Evolutionary conservation across 37 sponge, comb jelly and placozoan species (phyloP), one percentile per base, ranked within the genome.

Genomic region (Amphimedon queenslandica): DNA sequence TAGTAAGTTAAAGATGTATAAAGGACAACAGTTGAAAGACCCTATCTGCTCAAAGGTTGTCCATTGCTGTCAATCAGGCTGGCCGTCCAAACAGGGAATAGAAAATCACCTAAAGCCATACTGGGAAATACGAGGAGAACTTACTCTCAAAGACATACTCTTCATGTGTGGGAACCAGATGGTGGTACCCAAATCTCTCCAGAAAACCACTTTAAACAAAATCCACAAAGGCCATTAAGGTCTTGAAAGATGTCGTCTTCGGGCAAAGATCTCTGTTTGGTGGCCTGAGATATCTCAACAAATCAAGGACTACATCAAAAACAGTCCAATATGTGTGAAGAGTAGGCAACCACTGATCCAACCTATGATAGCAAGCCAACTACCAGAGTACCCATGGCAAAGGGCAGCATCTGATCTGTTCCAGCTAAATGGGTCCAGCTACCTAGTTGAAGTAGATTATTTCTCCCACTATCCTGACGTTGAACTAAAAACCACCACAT

Each of bases 361-460:
- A 28, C 81, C 74, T 13, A 25, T 73, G 32, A 64, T 81, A 3
- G 55, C 81, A 4, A 67, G 74, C 20, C 23, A 6, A 4, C 63
- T 82, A 34, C 82, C 75, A 28, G 75, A 74, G 31, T 74, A 71
- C 40, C 83, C 83, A 23, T 83, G 83, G 83, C 77, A 83, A 30
- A 76, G 58, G 29, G 41, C 76, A 40, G 83, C 63, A 0, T 36
- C 77, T n/a, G 82, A 82, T 40, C 58, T 81, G 28, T 81, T 81
- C 68, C 51, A 36, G 16, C 32, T 57, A 11, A 73, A 72, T 28
- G 68, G 69, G 13, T 24, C 60, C 0, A 81, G 2, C 30, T 81
- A 73, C 60, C 56, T 81, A 1, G 3, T 73, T 8, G 66, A 47
- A 0, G 56, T 75, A 0, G 76, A 82, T 63, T 82, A 75, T 55